phyloP scores from a whole-genome alignment of 2,888 invertebrate genomes.

The Globia sparganii region DNA sequence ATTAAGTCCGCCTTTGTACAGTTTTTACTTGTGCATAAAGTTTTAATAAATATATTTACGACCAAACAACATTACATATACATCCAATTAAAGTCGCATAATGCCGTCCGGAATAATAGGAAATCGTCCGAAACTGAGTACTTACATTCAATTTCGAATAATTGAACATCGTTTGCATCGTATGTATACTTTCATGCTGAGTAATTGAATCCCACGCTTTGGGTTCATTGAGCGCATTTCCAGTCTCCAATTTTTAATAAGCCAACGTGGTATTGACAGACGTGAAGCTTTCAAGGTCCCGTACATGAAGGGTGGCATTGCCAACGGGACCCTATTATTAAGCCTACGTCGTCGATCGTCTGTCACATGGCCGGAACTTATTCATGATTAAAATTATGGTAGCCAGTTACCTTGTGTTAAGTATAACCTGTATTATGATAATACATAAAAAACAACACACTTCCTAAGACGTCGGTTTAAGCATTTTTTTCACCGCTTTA shows the following conservation, averaged over 20 bases:
- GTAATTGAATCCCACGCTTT: conserved; percentile 42
- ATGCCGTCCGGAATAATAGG: conserved; percentile 17
- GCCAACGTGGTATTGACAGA: conserved; percentile 7
- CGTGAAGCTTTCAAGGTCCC: neutral
- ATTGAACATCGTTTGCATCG: conserved; percentile 37
- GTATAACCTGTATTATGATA: too few relatives aligned
- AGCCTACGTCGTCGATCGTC: neutral
- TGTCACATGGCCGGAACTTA: neutral
- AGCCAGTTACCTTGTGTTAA: neutral
- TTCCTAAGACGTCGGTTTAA: too few relatives aligned
- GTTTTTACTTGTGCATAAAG: too few relatives aligned
- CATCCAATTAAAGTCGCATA: conserved; percentile 28
- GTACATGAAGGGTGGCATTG: neutral
- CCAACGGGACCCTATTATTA: neutral
- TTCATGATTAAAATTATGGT: neutral
- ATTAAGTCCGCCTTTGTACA: too few relatives aligned
- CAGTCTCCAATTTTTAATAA: conserved; percentile 30
- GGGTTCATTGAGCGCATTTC: conserved; percentile 5
- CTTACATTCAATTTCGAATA: conserved; percentile 46
- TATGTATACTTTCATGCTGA: conserved; percentile 23
- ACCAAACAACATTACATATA: conserved; percentile 1
- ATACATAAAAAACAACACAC: too few relatives aligned
- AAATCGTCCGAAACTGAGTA: conserved; percentile 31
- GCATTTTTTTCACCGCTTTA: too few relatives aligned
- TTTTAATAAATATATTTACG: conserved; percentile 5